phyloP scores from a whole-genome alignment of 2,113 vertebrate genomes.

The Pavo muticus region DNA sequence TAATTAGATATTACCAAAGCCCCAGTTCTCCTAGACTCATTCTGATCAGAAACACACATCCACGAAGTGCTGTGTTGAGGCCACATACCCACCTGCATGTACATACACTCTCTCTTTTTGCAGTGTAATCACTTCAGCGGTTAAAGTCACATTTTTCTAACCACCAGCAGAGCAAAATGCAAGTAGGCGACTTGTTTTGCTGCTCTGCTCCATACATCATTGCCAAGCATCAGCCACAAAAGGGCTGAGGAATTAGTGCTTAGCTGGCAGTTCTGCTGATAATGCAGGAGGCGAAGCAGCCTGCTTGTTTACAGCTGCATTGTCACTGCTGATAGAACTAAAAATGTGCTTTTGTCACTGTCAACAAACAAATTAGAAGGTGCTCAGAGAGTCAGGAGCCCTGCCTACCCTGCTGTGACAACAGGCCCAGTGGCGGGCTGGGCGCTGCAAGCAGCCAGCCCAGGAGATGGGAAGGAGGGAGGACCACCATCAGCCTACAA shows the following conservation, averaged over 20 bases:
- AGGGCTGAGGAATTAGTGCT: conserved; percentile 28
- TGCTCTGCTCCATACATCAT: neutral
- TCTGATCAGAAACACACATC: neutral
- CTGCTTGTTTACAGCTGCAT: neutral
- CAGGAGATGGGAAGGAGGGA: neutral
- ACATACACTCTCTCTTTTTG: accelerated
- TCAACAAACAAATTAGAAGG: conserved; percentile 22
- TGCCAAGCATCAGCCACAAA: neutral
- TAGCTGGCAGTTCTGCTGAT: conserved; percentile 24
- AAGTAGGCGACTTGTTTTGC: conserved; percentile 10
- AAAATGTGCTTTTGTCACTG: neutral
- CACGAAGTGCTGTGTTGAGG: neutral
- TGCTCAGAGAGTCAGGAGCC: neutral
- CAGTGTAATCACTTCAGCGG: neutral
- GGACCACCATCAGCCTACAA: neutral
- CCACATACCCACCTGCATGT: neutral
- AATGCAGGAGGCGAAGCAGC: conserved; percentile 1
- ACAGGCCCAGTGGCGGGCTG: neutral
- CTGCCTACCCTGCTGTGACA: accelerated
- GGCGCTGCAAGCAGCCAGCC: accelerated
- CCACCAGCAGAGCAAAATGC: accelerated
- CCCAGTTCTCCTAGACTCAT: neutral
- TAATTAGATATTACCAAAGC: neutral
- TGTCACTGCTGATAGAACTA: conserved; percentile 35
- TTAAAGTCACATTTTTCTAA: neutral